A percentile compares a stretch with the other conserved stretches of the same genome.
These are phyloP conservation scores for Chaetophractus vellerosus DNA, from an alignment of 2,797 vertebrate genomes.

Conservation along the genomic window DNA sequence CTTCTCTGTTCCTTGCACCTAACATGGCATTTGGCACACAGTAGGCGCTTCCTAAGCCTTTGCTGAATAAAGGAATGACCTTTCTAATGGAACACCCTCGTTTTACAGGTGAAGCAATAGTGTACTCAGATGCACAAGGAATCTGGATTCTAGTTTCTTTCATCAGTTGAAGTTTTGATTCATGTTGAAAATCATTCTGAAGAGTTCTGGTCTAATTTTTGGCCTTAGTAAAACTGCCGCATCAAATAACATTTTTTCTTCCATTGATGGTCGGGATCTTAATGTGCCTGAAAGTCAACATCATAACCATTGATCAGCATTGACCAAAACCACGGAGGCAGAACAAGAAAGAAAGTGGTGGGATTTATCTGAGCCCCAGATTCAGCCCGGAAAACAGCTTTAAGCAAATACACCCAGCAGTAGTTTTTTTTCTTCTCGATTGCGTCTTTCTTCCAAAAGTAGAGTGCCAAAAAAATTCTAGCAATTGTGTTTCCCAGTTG, in stretches of 20 bases:
- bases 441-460: conserved; percentile 12
- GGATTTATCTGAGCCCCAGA: background rate
- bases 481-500: conserved; percentile 28
- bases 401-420: background rate
- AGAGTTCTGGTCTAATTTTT: background rate
- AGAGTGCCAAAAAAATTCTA: conserved; percentile 2
- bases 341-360: background rate
- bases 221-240: background rate
- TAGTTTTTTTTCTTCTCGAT: background rate
- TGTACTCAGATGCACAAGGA: background rate
- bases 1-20: background rate
- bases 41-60: background rate
- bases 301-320: background rate
- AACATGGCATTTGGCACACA: background rate
- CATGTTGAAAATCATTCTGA: conserved; percentile 17
- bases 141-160: background rate
- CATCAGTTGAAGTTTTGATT: background rate
- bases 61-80: conserved; percentile 2
- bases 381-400: background rate
- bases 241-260: background rate
- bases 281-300: background rate
- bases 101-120: background rate
- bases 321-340: background rate
- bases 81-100: conserved; percentile 8
- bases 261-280: background rate